Evolutionary conservation across 2,888 invertebrate genomes (phyloP).

Genomic region (Caenorhabditis sp.): DNA sequence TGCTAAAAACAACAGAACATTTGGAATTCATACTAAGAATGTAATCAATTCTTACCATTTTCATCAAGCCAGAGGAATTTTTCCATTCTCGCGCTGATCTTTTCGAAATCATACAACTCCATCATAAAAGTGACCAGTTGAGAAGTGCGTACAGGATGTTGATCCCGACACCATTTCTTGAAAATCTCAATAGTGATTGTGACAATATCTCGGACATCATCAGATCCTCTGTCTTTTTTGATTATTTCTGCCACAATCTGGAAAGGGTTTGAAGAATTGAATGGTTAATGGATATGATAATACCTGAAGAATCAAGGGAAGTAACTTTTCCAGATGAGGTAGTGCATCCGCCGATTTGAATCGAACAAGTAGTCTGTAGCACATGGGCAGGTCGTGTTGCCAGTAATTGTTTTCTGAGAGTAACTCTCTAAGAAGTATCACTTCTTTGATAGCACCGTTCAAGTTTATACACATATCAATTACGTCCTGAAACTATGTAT

Average conservation of each 20-base stretch:
- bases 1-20: background rate
- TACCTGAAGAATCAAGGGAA: conserved; percentile 34
- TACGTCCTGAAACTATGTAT: conserved; percentile 3
- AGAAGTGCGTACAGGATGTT: background rate
- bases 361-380: conserved; percentile 16
- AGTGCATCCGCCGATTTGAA: conserved; percentile 23
- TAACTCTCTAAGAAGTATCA: background rate
- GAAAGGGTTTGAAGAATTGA: background rate
- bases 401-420: conserved; percentile 24
- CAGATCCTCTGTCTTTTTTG: conserved; percentile 20
- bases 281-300: too few species aligned
- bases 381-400: conserved; percentile 32
- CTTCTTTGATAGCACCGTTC: conserved; percentile 20
- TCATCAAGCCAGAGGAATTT: conserved; percentile 35
- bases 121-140: conserved; percentile 38
- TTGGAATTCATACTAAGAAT: background rate
- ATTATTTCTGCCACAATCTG: conserved; percentile 38
- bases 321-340: conserved; percentile 7
- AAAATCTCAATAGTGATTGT: conserved; percentile 33
- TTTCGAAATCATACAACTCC: conserved; percentile 34
- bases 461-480: conserved; percentile 29
- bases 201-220: conserved; percentile 31
- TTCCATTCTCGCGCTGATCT: background rate
- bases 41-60: conserved; percentile 2
- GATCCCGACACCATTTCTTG: conserved; percentile 42